These are phyloP conservation scores for Nemopilema nomurai DNA, from an alignment of 30 jellyfish, hydroid and myxozoan genomes.

Conservation along the genomic window DNA sequence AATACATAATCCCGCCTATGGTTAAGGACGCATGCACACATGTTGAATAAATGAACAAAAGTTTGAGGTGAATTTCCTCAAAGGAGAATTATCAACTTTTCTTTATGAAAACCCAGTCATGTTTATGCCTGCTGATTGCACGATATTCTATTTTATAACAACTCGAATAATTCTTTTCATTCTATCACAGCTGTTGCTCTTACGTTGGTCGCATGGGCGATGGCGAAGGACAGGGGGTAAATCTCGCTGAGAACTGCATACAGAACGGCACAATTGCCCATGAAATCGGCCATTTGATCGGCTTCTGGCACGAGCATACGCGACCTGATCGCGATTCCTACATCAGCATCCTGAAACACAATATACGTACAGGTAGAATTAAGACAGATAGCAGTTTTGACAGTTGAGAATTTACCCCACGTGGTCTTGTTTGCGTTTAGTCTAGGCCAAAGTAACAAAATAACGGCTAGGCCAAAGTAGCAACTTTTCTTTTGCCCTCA, in stretches of 20 bases:
- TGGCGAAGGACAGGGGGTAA: constrained; percentile 82
- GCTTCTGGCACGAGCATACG: constrained; percentile 96
- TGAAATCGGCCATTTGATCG: constrained; percentile 87
- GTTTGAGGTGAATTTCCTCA: too few relatives aligned
- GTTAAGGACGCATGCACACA: neutral
- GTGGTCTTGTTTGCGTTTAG: too few relatives aligned
- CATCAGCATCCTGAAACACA: constrained; percentile 49
- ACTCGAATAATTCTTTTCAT: neutral
- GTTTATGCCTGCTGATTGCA: too few relatives aligned
- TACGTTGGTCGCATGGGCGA: constrained; percentile 94
- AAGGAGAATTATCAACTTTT: too few relatives aligned
- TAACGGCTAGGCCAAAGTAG: too few relatives aligned
- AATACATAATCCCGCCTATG: neutral
- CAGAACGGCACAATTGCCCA: constrained; percentile 73
- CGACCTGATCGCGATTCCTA: constrained; percentile 86
- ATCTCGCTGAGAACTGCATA: constrained; percentile 70
- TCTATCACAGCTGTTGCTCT: constrained; percentile 72
- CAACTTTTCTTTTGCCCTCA: too few relatives aligned
- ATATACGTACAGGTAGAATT: constrained; percentile 53
- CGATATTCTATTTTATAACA: neutral
- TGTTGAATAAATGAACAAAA: too few relatives aligned
- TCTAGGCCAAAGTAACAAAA: too few relatives aligned
- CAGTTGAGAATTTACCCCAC: too few relatives aligned
- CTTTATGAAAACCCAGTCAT: too few relatives aligned
- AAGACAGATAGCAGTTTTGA: too few relatives aligned